A percentile compares a stretch with the other conserved stretches of the same genome.
These are phyloP conservation scores for Spilosoma lubricipeda DNA, from an alignment of 2,888 invertebrate species.

Conservation along the genomic window DNA sequence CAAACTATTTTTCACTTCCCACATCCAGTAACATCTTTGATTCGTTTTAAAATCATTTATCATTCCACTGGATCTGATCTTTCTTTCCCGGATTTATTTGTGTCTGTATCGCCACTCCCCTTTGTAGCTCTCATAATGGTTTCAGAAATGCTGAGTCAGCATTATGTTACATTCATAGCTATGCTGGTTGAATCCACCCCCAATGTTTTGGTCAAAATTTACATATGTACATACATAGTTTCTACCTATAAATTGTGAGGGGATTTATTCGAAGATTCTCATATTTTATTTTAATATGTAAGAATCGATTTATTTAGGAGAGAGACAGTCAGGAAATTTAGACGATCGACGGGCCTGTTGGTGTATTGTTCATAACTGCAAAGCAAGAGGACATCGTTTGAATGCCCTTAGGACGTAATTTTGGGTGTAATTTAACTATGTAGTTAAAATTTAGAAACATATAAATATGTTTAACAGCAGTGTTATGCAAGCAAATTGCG, in stretches of 20 bases:
- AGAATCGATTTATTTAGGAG: no score
- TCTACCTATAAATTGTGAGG: background rate
- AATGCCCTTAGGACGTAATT: no score
- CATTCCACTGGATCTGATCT: conserved; percentile 67
- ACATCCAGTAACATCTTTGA: conserved; percentile 41
- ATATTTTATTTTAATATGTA: no score
- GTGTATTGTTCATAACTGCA: no score
- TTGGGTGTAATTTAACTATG: no score
- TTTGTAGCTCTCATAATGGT: conserved; percentile 74
- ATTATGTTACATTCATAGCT: conserved; percentile 46
- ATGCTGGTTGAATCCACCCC: conserved; percentile 36
- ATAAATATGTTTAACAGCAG: no score
- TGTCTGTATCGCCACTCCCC: conserved; percentile 67
- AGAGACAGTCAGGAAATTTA: no score
- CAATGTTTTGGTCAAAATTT: conserved; percentile 37
- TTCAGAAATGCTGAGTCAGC: conserved; percentile 58
- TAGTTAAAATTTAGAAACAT: no score
- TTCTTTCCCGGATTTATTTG: conserved; percentile 71
- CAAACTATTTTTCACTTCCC: conserved; percentile 9
- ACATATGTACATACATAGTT: conserved; percentile 20
- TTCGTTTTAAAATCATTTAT: conserved; percentile 82
- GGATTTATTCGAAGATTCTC: background rate
- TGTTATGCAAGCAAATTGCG: no score
- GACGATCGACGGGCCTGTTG: no score
- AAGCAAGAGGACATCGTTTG: no score